A percentile compares a stretch with the other conserved stretches of the same genome.
Conservation (phyloP, 2,888 invertebrate genomes). For the Drosophila kokeensis region DNA sequence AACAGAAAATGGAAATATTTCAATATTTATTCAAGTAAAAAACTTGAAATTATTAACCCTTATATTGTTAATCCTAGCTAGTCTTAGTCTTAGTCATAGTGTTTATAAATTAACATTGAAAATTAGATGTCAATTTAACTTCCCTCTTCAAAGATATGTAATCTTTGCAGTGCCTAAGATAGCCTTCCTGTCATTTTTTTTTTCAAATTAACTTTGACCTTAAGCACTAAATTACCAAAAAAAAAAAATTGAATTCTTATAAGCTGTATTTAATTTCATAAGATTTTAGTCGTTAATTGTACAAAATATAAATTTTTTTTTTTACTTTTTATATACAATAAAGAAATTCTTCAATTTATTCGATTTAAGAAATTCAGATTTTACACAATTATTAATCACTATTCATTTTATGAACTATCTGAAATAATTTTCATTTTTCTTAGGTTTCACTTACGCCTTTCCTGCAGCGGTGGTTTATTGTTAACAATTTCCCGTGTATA, state of each 20-base stretch:
- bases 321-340: neutral
- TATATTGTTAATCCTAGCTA: neutral
- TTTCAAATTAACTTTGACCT: neutral
- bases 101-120: neutral
- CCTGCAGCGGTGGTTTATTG: slow-evolving; percentile 84
- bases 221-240: too few species aligned
- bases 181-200: neutral
- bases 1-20: slow-evolving; percentile 6
- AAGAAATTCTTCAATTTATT: neutral
- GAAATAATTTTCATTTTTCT: neutral
- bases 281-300: neutral
- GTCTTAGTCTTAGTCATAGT: too few species aligned
- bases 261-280: neutral
- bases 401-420: neutral
- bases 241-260: too few species aligned
- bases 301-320: too few species aligned
- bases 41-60: neutral
- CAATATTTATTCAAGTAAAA: slow-evolving; percentile 1
- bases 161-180: neutral
- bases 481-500: slow-evolving; percentile 83
- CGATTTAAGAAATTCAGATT: neutral
- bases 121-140: neutral
- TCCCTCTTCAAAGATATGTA: neutral
- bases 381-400: neutral
- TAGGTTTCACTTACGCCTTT: slow-evolving; percentile 85